These are phyloP conservation scores for Pelmatolapia mariae DNA, from an alignment of 2,113 vertebrate species.

Conservation along the genomic window DNA sequence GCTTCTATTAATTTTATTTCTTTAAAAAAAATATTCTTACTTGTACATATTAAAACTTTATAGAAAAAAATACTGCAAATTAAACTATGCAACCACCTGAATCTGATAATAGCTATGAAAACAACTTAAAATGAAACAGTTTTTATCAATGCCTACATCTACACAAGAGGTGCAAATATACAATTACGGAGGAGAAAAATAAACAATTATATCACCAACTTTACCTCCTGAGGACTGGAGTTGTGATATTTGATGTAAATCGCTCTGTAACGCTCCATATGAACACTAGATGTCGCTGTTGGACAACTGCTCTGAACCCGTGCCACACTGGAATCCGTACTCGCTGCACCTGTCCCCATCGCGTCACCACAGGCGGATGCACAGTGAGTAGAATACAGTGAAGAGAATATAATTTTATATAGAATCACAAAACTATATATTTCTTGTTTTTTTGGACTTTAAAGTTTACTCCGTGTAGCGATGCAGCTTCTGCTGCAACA, in stretches of 20 bases:
- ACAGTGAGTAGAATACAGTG: neutral
- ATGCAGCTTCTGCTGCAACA: neutral
- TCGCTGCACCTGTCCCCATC: neutral
- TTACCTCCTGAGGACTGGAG: neutral
- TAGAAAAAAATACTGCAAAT: neutral
- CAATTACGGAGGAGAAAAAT: neutral
- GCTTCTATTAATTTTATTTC: neutral
- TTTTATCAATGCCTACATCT: neutral
- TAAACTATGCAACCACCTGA: neutral
- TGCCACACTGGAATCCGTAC: neutral
- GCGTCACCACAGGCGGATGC: neutral
- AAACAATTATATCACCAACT: neutral
- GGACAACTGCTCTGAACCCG: neutral
- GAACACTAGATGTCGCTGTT: constrained; percentile 8
- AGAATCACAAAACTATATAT: neutral
- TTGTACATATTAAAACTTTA: neutral
- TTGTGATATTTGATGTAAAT: neutral
- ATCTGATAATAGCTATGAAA: neutral
- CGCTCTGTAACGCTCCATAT: neutral
- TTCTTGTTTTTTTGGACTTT: neutral
- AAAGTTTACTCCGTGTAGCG: neutral
- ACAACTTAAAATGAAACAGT: neutral
- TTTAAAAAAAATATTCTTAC: neutral
- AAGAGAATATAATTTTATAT: neutral
- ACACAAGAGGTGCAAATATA: neutral